Percentiles rank a stretch among this genome's conserved stretches.
Evolutionary conservation across 1,140 invertebrate genomes (phyloP).

Genomic region (Nephotettix cincticeps): DNA sequence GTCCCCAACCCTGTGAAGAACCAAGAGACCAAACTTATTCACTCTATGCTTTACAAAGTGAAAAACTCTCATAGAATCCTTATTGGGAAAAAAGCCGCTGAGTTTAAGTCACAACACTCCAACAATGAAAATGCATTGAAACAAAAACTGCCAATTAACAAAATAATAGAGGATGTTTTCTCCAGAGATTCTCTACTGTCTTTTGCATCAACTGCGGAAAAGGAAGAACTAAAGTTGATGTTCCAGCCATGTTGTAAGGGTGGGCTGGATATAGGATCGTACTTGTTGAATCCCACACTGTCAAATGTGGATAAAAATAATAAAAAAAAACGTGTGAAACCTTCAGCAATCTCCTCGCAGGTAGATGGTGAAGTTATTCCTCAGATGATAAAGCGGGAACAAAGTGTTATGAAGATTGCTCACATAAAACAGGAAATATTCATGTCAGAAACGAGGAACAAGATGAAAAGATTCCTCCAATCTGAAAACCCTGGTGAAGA

Average conservation of each 20-base stretch:
- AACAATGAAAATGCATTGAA: neutral
- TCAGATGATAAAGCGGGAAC: neutral
- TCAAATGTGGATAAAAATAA: neutral
- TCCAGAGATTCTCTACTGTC: conserved; percentile 6
- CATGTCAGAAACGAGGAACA: neutral
- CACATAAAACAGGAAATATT: neutral
- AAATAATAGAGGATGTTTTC: conserved; percentile 7
- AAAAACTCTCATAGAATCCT: conserved; percentile 9
- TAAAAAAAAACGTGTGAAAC: too few species aligned
- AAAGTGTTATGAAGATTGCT: neutral
- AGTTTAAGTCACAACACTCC: neutral
- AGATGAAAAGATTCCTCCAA: neutral
- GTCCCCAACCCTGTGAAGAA: neutral
- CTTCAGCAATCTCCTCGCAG: neutral
- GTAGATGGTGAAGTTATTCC: neutral
- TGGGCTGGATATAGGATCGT: conserved; percentile 3
- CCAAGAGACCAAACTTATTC: neutral
- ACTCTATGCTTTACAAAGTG: conserved; percentile 2
- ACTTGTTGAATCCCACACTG: neutral
- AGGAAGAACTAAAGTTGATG: conserved; percentile 12
- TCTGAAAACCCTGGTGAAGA: neutral
- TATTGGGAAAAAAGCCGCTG: conserved; percentile 10
- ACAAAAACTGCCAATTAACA: neutral
- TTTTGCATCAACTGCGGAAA: neutral
- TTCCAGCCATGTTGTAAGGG: conserved; percentile 7